Conservation (phyloP, 2,113 vertebrate species). For the Damaliscus lunatus region DNA sequence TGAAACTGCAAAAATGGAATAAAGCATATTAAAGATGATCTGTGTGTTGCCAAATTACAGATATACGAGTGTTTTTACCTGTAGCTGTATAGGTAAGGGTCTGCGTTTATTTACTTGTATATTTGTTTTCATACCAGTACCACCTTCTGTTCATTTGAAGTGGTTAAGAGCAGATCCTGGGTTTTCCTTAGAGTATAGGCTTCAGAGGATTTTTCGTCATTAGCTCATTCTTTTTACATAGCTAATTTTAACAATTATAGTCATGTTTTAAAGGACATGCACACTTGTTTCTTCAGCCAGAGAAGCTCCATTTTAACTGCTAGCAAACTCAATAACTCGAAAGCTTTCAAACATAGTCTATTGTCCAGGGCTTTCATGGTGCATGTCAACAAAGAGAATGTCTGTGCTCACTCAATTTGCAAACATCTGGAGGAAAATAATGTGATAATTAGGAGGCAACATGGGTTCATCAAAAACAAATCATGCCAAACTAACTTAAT, state of each 20-base stretch:
- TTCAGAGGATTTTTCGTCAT: neutral
- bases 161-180: neutral
- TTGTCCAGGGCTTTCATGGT: constrained; percentile 59
- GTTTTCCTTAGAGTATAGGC: neutral
- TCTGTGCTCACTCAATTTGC: constrained; percentile 61
- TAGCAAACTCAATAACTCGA: constrained; percentile 4
- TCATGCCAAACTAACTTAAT: constrained; percentile 69
- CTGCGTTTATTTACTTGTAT: neutral
- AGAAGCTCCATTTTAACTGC: constrained; percentile 26
- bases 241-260: neutral
- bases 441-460: constrained; percentile 71
- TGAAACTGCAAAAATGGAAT: neutral
- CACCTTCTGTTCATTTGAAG: neutral
- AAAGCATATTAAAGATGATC: neutral
- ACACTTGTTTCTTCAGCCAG: constrained; percentile 5
- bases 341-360: constrained; percentile 37
- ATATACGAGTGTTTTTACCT: neutral
- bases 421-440: constrained; percentile 67
- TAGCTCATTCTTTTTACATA: neutral
- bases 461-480: constrained; percentile 69
- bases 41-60: neutral
- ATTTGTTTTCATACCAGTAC: neutral
- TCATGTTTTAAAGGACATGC: neutral
- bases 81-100: neutral
- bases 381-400: constrained; percentile 66